A percentile compares a stretch with the other conserved stretches of the same genome.
These are phyloP conservation scores for Machimus atricapillus DNA, from an alignment of 2,888 invertebrate genomes.

Conservation along the genomic window DNA sequence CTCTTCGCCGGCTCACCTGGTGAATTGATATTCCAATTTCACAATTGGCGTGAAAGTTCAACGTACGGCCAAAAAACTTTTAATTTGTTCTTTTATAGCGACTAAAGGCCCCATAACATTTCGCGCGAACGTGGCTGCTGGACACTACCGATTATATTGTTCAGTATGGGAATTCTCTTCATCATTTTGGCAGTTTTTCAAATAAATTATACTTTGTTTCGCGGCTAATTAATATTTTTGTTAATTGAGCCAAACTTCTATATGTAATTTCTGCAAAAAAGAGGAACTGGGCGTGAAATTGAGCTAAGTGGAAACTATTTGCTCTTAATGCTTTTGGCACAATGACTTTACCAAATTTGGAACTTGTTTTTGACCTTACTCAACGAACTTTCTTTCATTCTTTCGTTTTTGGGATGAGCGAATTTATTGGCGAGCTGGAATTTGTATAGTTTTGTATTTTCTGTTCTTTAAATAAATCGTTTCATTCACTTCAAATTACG, in stretches of 20 bases:
- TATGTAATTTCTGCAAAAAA: neutral
- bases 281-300: neutral
- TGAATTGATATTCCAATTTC: slow-evolving; percentile 44
- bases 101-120: slow-evolving; percentile 22
- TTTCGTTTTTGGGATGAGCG: neutral
- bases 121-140: neutral
- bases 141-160: slow-evolving; percentile 6
- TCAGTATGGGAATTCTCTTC: neutral
- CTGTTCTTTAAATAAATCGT: neutral
- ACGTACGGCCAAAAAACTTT: slow-evolving; percentile 44
- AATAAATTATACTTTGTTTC: neutral
- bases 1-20: slow-evolving; percentile 32
- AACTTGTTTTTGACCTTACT: neutral
- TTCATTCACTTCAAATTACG: neutral
- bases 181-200: neutral
- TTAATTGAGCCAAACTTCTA: neutral
- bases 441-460: neutral
- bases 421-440: neutral
- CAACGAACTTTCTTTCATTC: neutral
- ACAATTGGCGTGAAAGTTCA: slow-evolving; percentile 45
- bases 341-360: neutral
- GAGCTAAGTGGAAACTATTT: neutral
- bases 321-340: neutral
- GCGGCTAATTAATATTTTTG: neutral
- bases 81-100: slow-evolving; percentile 39